Percentiles rank a stretch among this genome's conserved stretches.
Evolutionary conservation across 37 sponge, comb jelly and placozoan genomes (phyloP).

Genomic region (Crambe crambe): DNA sequence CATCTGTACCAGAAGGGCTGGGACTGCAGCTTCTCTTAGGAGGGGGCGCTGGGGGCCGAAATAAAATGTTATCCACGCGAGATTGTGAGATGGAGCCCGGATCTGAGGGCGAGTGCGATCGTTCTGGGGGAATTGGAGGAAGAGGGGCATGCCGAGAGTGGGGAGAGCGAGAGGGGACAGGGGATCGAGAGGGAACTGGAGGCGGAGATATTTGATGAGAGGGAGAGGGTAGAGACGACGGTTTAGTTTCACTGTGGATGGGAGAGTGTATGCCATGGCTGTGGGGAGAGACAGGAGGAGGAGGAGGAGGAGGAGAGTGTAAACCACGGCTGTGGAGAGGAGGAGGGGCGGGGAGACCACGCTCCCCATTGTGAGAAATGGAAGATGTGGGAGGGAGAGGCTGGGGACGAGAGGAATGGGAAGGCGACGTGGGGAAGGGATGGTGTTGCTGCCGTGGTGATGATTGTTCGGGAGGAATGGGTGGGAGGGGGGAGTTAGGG

Average conservation of each 20-base stretch:
- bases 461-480: not conserved
- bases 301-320: no score
- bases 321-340: no score
- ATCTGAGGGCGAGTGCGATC: not conserved
- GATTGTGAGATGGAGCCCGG: not conserved
- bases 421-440: not conserved
- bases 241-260: no score
- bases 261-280: no score
- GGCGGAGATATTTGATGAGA: not conserved
- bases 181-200: not conserved
- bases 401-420: no score
- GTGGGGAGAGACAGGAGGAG: no score
- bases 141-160: not conserved
- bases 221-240: not conserved
- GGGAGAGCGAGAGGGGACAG: not conserved
- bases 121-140: not conserved
- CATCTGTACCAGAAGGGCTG: not conserved
- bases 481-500: conserved; percentile 1
- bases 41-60: not conserved
- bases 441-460: not conserved
- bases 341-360: no score
- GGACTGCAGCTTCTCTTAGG: not conserved
- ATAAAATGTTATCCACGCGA: not conserved
- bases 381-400: no score
- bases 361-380: no score